These are phyloP conservation scores for Drosophila borealis DNA, from an alignment of 2,888 invertebrate genomes.

Conservation along the genomic window DNA sequence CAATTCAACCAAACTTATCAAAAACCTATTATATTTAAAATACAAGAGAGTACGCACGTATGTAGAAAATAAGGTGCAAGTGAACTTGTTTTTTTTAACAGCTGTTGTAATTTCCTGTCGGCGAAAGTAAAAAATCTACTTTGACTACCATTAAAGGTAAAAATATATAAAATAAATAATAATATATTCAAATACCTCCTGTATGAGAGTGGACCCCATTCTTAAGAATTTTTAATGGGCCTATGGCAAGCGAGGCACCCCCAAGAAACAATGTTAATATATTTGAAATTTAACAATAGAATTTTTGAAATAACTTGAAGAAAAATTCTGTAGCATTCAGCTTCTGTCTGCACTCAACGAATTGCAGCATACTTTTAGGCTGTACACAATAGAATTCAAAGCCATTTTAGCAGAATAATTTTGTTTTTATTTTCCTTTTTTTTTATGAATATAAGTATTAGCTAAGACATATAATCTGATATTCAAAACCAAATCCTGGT, in stretches of 20 bases:
- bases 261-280: no score
- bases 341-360: slow-evolving; percentile 1
- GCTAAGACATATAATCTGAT: no score
- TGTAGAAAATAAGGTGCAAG: slow-evolving; percentile 3
- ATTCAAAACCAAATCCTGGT: no score
- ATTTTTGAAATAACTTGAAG: no score
- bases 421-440: background rate
- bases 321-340: slow-evolving; percentile 2
- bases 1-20: slow-evolving; percentile 9
- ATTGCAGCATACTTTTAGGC: slow-evolving; percentile 22
- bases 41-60: slow-evolving; percentile 3
- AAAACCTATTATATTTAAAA: background rate
- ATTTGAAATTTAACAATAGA: no score
- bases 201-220: background rate
- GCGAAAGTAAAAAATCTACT: slow-evolving; percentile 3
- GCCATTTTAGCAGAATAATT: background rate
- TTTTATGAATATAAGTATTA: no score
- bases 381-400: background rate
- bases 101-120: slow-evolving; percentile 22
- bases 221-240: background rate
- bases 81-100: slow-evolving; percentile 11
- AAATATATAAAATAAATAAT: slow-evolving; percentile 10
- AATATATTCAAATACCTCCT: background rate
- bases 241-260: background rate
- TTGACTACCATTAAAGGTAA: background rate